Evolutionary conservation across 1,140 invertebrate genomes (phyloP).

Genomic region (Oedothorax gibbosus): DNA sequence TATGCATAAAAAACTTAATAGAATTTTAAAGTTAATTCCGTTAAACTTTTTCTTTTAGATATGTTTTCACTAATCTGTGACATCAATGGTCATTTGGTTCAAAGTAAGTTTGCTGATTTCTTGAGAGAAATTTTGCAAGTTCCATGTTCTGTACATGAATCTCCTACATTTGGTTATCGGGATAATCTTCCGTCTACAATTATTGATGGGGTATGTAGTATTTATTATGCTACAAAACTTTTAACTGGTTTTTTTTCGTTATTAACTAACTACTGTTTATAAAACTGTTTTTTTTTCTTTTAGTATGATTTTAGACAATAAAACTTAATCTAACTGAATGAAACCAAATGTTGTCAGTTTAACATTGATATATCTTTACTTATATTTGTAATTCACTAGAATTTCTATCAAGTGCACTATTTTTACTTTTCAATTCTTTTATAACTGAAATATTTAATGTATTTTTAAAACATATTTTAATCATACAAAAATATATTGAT

Average conservation of each 20-base stretch:
- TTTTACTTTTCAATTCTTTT: background rate
- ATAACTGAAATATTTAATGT: background rate
- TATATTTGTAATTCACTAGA: too few species aligned
- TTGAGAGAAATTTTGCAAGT: conserved; percentile 90
- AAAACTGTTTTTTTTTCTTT: too few species aligned
- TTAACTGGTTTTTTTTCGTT: too few species aligned
- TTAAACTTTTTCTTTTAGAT: conserved; percentile 70
- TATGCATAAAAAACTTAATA: background rate
- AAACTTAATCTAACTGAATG: too few species aligned
- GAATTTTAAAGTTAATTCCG: background rate
- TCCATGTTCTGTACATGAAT: conserved; percentile 95
- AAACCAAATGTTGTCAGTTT: too few species aligned
- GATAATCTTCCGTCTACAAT: conserved; percentile 85
- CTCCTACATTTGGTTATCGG: conserved; percentile 92
- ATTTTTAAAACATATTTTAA: background rate
- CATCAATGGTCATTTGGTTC: conserved; percentile 89
- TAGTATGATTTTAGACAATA: too few species aligned
- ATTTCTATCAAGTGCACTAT: background rate
- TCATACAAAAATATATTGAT: background rate
- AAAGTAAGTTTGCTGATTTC: conserved; percentile 91
- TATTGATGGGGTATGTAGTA: conserved; percentile 81
- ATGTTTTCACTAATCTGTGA: conserved; percentile 98
- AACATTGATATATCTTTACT: too few species aligned
- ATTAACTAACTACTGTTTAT: too few species aligned
- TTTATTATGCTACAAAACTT: too few species aligned